Conservation (phyloP, 2,113 vertebrate species). For the Chloropsis hardwickii region DNA sequence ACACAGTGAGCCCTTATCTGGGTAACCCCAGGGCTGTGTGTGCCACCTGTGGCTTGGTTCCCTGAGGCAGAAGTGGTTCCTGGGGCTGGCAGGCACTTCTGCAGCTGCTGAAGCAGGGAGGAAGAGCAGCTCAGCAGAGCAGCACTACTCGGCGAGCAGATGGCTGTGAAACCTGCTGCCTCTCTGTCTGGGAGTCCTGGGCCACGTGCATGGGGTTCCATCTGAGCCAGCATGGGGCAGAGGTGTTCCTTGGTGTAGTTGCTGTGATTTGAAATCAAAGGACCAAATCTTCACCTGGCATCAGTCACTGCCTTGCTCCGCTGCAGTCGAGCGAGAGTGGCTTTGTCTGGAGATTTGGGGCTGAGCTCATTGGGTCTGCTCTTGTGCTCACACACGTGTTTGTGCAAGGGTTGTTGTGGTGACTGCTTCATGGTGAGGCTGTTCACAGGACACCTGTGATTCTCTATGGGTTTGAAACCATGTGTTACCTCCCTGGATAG, state of each 20-base stretch:
- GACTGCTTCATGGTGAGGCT: neutral
- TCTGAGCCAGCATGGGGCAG: neutral
- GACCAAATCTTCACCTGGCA: neutral
- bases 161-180: neutral
- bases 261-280: neutral
- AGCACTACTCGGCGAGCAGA: neutral
- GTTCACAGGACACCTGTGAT: neutral
- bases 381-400: rapidly evolving
- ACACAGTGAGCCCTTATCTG: no score
- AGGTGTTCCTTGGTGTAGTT: neutral
- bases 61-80: neutral
- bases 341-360: neutral
- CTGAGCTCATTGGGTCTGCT: neutral
- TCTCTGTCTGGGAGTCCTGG: neutral
- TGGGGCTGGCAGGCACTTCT: neutral
- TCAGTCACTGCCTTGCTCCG: neutral
- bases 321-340: rapidly evolving
- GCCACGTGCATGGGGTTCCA: rapidly evolving
- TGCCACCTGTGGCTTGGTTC: neutral
- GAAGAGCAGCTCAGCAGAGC: neutral
- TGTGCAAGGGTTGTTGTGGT: neutral
- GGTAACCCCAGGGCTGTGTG: neutral
- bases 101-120: neutral
- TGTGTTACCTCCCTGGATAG: rapidly evolving
- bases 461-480: neutral